Conservation (phyloP, 2,888 invertebrate species). For the Drosophila lacicola region DNA sequence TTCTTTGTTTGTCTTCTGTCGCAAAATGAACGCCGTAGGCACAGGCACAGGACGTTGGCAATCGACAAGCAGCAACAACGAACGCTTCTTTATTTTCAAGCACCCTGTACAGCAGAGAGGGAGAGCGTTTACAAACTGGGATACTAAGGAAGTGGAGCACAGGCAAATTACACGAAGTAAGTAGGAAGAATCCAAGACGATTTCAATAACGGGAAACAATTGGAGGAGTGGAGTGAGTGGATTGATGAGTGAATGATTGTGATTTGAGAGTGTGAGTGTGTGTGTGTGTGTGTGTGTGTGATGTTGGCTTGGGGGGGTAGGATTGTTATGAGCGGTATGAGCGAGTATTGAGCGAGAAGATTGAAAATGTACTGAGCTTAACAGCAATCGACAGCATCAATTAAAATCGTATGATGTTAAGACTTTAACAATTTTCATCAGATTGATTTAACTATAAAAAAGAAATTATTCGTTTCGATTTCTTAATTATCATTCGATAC, state of each 20-base stretch:
- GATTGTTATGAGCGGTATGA: slow-evolving; percentile 75
- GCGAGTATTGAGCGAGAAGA: slow-evolving; percentile 75
- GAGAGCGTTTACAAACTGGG: slow-evolving; percentile 44
- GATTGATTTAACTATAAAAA: not conserved
- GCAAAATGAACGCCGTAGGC: slow-evolving; percentile 63
- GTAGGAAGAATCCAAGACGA: slow-evolving; percentile 28
- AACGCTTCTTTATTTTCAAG: slow-evolving; percentile 53
- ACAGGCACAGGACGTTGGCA: slow-evolving; percentile 72
- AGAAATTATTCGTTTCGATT: not conserved
- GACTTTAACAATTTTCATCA: not conserved
- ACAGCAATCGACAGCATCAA: slow-evolving; percentile 40
- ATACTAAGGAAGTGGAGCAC: slow-evolving; percentile 17
- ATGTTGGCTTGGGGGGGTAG: slow-evolving; percentile 70
- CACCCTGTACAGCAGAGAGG: slow-evolving; percentile 62
- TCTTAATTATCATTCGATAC: not conserved
- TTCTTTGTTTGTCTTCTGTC: slow-evolving; percentile 44
- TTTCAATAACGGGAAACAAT: slow-evolving; percentile 27
- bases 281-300: slow-evolving; percentile 49
- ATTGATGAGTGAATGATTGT: slow-evolving; percentile 12
- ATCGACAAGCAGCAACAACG: slow-evolving; percentile 82
- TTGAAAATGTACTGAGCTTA: slow-evolving; percentile 50
- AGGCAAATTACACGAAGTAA: slow-evolving; percentile 32
- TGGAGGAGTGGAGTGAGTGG: slow-evolving; percentile 36
- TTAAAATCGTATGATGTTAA: not conserved
- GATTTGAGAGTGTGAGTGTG: slow-evolving; percentile 22